A percentile compares a stretch with the other conserved stretches of the same genome.
Evolutionary conservation across 2,888 invertebrate species (phyloP).

Genomic region (Serripes groenlandicus): DNA sequence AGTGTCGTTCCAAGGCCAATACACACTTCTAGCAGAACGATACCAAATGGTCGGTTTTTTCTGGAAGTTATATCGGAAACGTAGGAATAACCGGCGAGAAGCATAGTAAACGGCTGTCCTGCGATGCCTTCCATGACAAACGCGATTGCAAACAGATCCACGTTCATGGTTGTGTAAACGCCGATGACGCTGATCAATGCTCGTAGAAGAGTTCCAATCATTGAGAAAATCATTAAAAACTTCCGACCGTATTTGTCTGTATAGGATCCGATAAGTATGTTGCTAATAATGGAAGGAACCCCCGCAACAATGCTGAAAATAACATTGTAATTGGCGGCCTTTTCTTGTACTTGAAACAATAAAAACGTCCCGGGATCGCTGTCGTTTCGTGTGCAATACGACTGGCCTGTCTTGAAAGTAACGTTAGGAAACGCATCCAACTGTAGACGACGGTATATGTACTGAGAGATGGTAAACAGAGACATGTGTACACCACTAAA

Average conservation of each 20-base stretch:
- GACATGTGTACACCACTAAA: no score
- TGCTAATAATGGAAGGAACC: slow-evolving; percentile 52
- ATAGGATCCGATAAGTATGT: slow-evolving; percentile 59
- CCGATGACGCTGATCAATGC: slow-evolving; percentile 38
- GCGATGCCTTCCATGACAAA: slow-evolving; percentile 64
- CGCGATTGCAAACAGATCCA: slow-evolving; percentile 51
- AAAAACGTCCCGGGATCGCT: slow-evolving; percentile 14
- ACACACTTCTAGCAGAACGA: slow-evolving; percentile 52
- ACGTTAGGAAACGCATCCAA: slow-evolving; percentile 42
- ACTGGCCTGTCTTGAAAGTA: slow-evolving; percentile 19
- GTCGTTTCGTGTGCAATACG: slow-evolving; percentile 40
- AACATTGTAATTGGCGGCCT: slow-evolving; percentile 56
- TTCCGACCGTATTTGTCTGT: slow-evolving; percentile 69
- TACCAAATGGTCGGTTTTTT: slow-evolving; percentile 57
- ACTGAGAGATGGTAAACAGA: no score
- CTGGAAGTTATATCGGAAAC: slow-evolving; percentile 66
- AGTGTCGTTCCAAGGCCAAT: slow-evolving; percentile 54
- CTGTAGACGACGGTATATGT: no score
- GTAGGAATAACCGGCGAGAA: slow-evolving; percentile 55
- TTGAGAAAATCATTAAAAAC: slow-evolving; percentile 59
- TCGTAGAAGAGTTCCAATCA: slow-evolving; percentile 54
- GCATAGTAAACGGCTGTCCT: slow-evolving; percentile 56
- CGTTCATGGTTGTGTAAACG: slow-evolving; percentile 51
- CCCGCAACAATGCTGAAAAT: slow-evolving; percentile 54
- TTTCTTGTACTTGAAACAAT: slow-evolving; percentile 53